These are phyloP conservation scores for Periparus ater DNA, from an alignment of 2,797 vertebrate species.

Conservation along the genomic window DNA sequence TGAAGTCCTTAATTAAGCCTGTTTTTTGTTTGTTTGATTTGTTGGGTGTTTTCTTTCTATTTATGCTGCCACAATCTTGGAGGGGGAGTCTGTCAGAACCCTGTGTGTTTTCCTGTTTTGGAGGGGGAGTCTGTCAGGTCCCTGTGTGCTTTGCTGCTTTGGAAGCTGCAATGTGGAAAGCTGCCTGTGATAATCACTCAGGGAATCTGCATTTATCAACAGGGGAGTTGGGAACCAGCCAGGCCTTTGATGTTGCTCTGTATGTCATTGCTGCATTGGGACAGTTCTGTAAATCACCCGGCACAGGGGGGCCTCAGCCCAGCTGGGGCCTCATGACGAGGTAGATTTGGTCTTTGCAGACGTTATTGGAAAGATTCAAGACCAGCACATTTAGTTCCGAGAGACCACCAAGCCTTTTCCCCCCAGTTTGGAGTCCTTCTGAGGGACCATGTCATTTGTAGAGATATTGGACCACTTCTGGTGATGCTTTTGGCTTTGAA, in stretches of 20 bases:
- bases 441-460: accelerated
- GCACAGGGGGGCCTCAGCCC: neutral
- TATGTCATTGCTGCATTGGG: neutral
- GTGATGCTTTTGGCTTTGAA: accelerated
- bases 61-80: neutral
- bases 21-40: neutral
- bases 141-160: neutral
- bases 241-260: neutral
- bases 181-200: neutral
- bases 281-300: neutral
- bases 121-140: neutral
- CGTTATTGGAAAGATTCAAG: neutral
- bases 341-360: neutral
- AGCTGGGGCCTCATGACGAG: neutral
- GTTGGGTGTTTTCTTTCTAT: neutral
- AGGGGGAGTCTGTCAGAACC: neutral
- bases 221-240: neutral
- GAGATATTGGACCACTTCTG: neutral
- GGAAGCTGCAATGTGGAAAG: neutral
- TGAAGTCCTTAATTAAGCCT: slow-evolving; percentile 43
- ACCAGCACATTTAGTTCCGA: neutral
- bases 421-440: neutral
- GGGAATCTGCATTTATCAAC: neutral
- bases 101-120: neutral
- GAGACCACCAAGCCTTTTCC: neutral